Evolutionary conservation across 2,113 vertebrate genomes (phyloP).

Genomic region (Monarcha castaneiventris): DNA sequence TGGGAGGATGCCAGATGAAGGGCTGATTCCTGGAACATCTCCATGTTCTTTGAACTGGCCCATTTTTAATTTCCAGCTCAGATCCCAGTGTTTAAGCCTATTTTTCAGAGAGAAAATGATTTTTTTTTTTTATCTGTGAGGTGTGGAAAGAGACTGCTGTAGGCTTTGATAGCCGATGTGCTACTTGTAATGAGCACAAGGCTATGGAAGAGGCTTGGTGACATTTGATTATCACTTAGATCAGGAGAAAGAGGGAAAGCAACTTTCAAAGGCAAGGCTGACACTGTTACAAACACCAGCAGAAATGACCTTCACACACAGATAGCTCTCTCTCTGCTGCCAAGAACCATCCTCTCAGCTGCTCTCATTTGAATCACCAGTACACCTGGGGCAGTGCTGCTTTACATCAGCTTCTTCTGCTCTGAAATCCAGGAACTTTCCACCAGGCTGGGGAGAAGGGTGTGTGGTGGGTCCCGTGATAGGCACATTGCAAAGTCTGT

Average conservation of each 20-base stretch:
- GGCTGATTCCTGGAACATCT: neutral
- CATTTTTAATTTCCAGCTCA: neutral
- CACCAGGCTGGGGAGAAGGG: neutral
- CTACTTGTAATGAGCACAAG: neutral
- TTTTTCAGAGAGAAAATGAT: neutral
- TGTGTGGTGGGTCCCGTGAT: neutral
- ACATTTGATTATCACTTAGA: constrained; percentile 53
- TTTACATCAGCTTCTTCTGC: neutral
- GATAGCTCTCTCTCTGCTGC: constrained; percentile 38
- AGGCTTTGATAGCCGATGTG: neutral
- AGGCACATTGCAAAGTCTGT: neutral
- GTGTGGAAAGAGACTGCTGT: neutral
- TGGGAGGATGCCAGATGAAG: neutral
- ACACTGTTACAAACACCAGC: constrained; percentile 5
- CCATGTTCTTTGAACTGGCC: neutral
- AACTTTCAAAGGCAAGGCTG: constrained; percentile 53
- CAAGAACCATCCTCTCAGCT: constrained; percentile 37
- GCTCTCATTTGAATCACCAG: constrained; percentile 24
- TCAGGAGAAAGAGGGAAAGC: constrained; percentile 23
- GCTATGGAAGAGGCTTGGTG: neutral
- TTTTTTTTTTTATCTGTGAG: neutral
- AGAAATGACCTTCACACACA: constrained; percentile 59
- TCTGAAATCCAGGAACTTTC: neutral
- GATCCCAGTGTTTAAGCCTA: neutral
- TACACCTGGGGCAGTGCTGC: constrained; percentile 32